A percentile compares a stretch with the other conserved stretches of the same genome.
These are phyloP conservation scores for Hippopotamus amphibius DNA, from an alignment of 2,113 vertebrate genomes.

Conservation along the genomic window DNA sequence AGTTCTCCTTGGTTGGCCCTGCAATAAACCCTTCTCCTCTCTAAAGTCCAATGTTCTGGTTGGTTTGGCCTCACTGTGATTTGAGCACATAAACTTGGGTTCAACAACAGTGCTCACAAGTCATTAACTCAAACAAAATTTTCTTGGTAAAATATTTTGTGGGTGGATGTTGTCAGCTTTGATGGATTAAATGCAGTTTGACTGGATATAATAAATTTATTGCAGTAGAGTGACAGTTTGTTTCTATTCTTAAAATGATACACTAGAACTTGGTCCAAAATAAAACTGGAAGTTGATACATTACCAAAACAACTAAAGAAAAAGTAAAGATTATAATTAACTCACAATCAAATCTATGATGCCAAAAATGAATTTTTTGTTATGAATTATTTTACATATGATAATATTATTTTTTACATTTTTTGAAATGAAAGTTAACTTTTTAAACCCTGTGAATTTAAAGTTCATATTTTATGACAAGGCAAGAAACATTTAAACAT, in stretches of 20 bases:
- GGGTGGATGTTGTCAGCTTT: not conserved
- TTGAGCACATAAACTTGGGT: not conserved
- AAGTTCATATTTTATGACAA: not conserved
- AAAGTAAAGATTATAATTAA: not conserved
- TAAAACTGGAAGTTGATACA: not conserved
- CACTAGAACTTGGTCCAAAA: not conserved
- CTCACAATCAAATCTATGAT: not conserved
- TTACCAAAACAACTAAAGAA: not conserved
- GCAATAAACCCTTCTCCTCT: not conserved
- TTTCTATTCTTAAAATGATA: constrained; percentile 1
- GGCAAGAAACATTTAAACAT: not conserved
- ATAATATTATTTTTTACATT: not conserved
- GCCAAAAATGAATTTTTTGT: not conserved
- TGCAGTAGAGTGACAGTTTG: not conserved
- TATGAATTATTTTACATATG: not conserved
- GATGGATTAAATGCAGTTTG: not conserved
- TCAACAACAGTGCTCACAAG: not conserved
- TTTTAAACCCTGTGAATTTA: not conserved
- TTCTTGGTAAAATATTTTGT: constrained; percentile 35
- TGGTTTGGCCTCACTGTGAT: not conserved
- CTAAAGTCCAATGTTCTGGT: not conserved
- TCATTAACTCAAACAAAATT: not conserved
- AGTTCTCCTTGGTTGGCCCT: not conserved
- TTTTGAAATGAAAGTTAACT: not conserved
- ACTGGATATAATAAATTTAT: not conserved